Base-by-base conservation (phyloP, 1,140 invertebrate genomes). In the Microplitis demolitor region DNA sequence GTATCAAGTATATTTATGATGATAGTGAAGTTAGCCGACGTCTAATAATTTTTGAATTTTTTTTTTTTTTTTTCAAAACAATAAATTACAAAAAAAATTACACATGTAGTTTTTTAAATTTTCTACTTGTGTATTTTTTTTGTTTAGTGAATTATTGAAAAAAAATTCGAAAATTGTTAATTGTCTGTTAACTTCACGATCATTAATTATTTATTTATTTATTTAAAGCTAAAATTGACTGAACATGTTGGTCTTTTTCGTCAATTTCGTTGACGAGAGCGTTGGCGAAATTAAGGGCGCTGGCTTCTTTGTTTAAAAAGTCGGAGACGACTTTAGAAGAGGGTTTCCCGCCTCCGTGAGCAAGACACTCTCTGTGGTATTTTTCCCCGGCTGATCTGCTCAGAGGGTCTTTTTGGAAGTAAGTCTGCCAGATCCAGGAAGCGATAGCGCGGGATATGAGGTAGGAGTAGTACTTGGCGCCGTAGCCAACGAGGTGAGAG, bases 391-490 rank as follows among this genome's bases (percentile, higher is more conserved):
- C 90, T 33, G 80, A 76, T 8, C 93, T 89, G 82, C 89, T 92
- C 35, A 98, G 92, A 0, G 98, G 97, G 84, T 97, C 91, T 0
- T 88, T 81, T 79, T 92, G 89, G 80, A 99, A 99, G 80, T 94
- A 93, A 16, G 91, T 90, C 78, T 96, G 92, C 97, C 98, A 99
- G 74, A 98, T 97, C 88, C 92, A 93, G 34, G 95, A 94, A 0
- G 98, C 97, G 51, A 98, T 91, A 24, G 97, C 95, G 77, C 95
- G 90, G 0, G 98, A 98, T 79, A 99, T 93, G 61, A 99, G 87
- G 87, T 99, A 99, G 0, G 97, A 95, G 85, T 99, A 99, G 88
- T 99, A 99, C 87, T 98, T 98, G 0, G 97, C 97, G 37, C 98
- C 98, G 86, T 99, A 99, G 3, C 97, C 97, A 4, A 99, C 95